Conservation (phyloP, 2,888 invertebrate genomes). For the Drosophila aldrichi region DNA sequence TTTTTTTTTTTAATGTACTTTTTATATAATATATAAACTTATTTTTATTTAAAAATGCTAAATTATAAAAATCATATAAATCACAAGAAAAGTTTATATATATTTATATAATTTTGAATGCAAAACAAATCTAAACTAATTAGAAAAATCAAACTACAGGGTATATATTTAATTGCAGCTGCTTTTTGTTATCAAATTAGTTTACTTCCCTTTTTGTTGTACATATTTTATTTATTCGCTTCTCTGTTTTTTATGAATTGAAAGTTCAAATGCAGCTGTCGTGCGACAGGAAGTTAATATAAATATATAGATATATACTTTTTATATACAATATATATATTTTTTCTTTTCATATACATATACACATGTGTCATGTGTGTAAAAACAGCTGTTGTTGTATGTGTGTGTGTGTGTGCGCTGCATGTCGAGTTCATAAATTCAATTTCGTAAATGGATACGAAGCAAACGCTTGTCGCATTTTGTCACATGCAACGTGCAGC, state of each 20-base stretch:
- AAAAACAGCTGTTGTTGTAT: constrained; percentile 4
- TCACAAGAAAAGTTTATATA: too few species aligned
- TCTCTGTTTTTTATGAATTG: not conserved
- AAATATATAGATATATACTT: not conserved
- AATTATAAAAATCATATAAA: too few species aligned
- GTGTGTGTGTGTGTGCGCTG: constrained; percentile 1
- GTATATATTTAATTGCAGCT: not conserved
- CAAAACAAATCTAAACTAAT: too few species aligned
- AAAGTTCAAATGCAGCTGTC: constrained; percentile 10
- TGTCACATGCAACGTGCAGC: constrained; percentile 71
- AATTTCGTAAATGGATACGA: constrained; percentile 65
- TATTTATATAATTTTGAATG: too few species aligned
- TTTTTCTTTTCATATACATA: not conserved
- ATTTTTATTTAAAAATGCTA: too few species aligned
- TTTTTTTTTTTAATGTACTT: too few species aligned
- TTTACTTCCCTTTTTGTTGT: not conserved
- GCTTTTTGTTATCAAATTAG: not conserved
- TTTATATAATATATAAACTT: too few species aligned
- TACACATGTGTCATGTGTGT: not conserved
- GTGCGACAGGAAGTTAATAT: not conserved
- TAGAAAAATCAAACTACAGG: not conserved
- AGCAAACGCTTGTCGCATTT: constrained; percentile 60
- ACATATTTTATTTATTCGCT: not conserved
- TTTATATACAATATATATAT: not conserved
- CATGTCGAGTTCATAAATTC: constrained; percentile 69